phyloP scores from a whole-genome alignment of 2,888 invertebrate species.

The Tinea trinotella region DNA sequence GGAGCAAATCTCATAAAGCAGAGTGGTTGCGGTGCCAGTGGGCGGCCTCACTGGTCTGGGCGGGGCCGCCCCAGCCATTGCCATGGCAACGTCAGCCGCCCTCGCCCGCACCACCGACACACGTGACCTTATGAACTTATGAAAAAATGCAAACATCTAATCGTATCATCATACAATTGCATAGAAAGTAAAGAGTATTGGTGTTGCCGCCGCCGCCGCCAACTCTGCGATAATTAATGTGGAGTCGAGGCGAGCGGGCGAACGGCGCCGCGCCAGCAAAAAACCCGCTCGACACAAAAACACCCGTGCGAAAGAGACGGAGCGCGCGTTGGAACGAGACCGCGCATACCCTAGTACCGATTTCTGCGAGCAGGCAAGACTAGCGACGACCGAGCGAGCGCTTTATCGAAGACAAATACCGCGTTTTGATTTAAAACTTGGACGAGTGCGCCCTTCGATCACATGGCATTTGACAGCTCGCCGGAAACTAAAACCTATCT shows the following conservation, averaged over 20 bases:
- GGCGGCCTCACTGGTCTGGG: constrained; percentile 37
- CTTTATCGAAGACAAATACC: constrained; percentile 28
- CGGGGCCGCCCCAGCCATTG: constrained; percentile 53
- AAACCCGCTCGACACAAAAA: constrained; percentile 71
- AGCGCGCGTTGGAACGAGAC: constrained; percentile 42
- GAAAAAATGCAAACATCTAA: constrained; percentile 19
- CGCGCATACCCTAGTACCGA: constrained; percentile 42
- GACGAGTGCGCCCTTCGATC: constrained; percentile 70
- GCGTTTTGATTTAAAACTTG: constrained; percentile 69
- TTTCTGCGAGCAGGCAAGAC: constrained; percentile 41
- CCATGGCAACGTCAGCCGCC: constrained; percentile 42
- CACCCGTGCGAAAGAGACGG: constrained; percentile 57
- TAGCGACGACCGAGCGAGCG: constrained; percentile 10
- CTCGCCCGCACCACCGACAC: constrained; percentile 26
- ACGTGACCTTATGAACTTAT: constrained; percentile 19
- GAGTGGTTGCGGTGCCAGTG: constrained; percentile 37
- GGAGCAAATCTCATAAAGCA: constrained; percentile 46
- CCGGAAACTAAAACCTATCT: constrained; percentile 47
- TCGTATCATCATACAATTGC: constrained; percentile 28
- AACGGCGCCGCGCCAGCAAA: constrained; percentile 42
- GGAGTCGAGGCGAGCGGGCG: constrained; percentile 42
- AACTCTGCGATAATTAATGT: constrained; percentile 67
- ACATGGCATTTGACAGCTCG: constrained; percentile 72
- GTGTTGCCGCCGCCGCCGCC: constrained; percentile 56
- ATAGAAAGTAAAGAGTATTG: constrained; percentile 68